Evolutionary conservation across 2,888 invertebrate genomes (phyloP).

Genomic region (Macaria notata): DNA sequence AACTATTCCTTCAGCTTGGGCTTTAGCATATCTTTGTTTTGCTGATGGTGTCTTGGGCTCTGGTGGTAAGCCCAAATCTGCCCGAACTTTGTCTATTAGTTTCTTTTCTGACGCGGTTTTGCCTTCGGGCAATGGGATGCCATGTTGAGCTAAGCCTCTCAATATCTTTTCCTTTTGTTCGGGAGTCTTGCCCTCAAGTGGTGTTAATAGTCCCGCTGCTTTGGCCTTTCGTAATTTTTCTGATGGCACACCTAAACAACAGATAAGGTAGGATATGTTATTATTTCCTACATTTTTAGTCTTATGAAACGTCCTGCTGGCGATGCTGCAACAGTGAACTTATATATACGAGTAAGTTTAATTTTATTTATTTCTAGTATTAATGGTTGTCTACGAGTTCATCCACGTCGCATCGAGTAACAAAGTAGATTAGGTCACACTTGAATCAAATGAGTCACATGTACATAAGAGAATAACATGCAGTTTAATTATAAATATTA

Average conservation of each 20-base stretch:
- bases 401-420: too few species aligned
- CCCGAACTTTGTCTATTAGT: constrained; percentile 30
- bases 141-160: constrained; percentile 33
- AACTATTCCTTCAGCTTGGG: constrained; percentile 25
- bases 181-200: constrained; percentile 42
- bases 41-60: constrained; percentile 37
- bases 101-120: constrained; percentile 32
- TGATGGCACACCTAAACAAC: constrained; percentile 24
- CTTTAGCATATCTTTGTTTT: constrained; percentile 41
- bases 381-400: too few species aligned
- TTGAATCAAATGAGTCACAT: too few species aligned
- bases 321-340: too few species aligned
- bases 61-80: constrained; percentile 39
- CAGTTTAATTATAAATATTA: too few species aligned
- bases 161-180: constrained; percentile 44
- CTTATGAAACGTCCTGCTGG: too few species aligned
- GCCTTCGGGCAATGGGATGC: constrained; percentile 34
- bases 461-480: too few species aligned
- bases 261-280: too few species aligned
- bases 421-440: too few species aligned
- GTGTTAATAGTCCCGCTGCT: constrained; percentile 28
- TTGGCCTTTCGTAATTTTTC: constrained; percentile 28
- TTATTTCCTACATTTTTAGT: too few species aligned
- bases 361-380: too few species aligned
- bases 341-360: too few species aligned